phyloP scores from a whole-genome alignment of 1,140 invertebrate genomes.

The Aricia agestis region DNA sequence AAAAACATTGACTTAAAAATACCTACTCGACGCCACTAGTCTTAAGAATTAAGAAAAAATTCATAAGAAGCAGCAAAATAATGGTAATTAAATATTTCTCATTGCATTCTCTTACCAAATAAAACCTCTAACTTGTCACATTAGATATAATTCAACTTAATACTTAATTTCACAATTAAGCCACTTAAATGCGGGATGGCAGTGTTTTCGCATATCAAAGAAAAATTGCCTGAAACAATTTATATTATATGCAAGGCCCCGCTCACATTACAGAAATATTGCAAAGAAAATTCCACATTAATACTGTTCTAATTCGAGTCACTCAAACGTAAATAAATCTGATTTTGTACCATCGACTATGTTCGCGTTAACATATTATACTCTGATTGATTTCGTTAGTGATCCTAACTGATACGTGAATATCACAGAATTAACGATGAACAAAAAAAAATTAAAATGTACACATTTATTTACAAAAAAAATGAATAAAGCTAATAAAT shows the following conservation, averaged over 20 bases:
- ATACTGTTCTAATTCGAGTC: conserved; percentile 31
- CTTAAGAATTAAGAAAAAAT: conserved; percentile 42
- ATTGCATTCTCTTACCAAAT: conserved; percentile 15
- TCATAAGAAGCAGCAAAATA: conserved; percentile 9
- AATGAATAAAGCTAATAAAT: conserved; percentile 25
- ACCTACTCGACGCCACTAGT: conserved; percentile 54
- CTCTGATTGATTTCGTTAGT: conserved; percentile 31
- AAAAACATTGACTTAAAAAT: conserved; percentile 63
- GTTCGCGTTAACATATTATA: conserved; percentile 56
- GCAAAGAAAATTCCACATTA: conserved; percentile 48
- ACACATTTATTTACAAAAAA: conserved; percentile 43
- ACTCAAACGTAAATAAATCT: conserved; percentile 41
- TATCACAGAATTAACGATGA: conserved; percentile 48
- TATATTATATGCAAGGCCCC: conserved; percentile 48
- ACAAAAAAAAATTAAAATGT: conserved; percentile 27
- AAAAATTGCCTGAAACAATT: conserved; percentile 35
- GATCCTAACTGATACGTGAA: conserved; percentile 49
- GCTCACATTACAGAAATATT: conserved; percentile 44
- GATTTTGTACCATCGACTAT: conserved; percentile 44
- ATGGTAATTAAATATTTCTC: conserved; percentile 24
- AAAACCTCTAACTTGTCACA: not conserved
- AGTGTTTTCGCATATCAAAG: conserved; percentile 35
- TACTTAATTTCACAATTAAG: conserved; percentile 5
- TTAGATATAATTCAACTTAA: not conserved
- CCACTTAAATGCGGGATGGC: conserved; percentile 41